Conservation (phyloP, 1,140 invertebrate genomes). For the Homarus americanus region DNA sequence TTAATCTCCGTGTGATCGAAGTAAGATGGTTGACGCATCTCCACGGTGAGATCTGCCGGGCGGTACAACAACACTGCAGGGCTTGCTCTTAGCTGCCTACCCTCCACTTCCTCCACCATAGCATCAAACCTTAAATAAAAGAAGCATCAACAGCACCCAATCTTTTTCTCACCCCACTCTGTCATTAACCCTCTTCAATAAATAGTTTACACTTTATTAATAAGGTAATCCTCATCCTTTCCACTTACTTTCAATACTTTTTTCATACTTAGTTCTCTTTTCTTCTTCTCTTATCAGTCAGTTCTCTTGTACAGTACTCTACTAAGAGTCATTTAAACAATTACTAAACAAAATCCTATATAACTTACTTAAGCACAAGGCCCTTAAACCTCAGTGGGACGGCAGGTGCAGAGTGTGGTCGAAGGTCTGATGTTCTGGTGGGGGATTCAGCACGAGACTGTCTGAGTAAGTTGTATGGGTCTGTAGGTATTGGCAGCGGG, state of each 20-base stretch:
- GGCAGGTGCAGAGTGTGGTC: slow-evolving; percentile 46
- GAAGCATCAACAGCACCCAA: background rate
- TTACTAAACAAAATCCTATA: too few species aligned
- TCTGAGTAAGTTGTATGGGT: slow-evolving; percentile 47
- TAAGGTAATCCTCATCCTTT: background rate
- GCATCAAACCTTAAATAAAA: slow-evolving; percentile 44
- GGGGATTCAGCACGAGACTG: slow-evolving; percentile 50
- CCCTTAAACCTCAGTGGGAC: slow-evolving; percentile 11
- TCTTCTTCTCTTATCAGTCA: too few species aligned
- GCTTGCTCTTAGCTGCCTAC: slow-evolving; percentile 8
- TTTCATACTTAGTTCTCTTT: too few species aligned
- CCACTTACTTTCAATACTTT: too few species aligned
- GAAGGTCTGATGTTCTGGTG: slow-evolving; percentile 38
- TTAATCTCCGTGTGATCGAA: slow-evolving; percentile 42
- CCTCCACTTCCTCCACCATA: slow-evolving; percentile 48
- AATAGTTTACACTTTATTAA: too few species aligned
- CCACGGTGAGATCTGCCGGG: slow-evolving; percentile 37
- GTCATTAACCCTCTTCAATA: too few species aligned
- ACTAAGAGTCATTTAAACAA: too few species aligned
- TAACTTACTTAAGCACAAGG: slow-evolving; percentile 37
- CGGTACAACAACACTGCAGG: slow-evolving; percentile 55
- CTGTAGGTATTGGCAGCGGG: slow-evolving; percentile 40
- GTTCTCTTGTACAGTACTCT: too few species aligned
- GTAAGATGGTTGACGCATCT: slow-evolving; percentile 49
- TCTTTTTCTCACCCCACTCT: too few species aligned